Conservation (phyloP, 53 echinoderm and acorn worm species). For the Glandiceps talaboti region DNA sequence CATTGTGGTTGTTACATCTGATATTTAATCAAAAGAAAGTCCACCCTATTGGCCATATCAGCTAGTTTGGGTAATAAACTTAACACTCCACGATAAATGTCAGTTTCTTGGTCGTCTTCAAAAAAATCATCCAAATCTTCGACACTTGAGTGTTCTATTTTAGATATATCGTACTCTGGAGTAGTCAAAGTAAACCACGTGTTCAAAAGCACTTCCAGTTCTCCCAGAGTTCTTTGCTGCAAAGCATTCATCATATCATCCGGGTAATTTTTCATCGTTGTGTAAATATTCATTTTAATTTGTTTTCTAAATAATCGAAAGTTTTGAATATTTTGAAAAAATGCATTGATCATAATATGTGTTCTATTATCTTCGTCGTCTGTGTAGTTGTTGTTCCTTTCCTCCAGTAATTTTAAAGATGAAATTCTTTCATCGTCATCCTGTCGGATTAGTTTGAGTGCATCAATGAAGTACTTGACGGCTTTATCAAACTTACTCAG, state of each 20-base stretch:
- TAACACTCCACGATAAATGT: conserved; percentile 42
- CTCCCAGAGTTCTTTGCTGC: conserved; percentile 50
- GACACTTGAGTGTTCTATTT: conserved; percentile 59
- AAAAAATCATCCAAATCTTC: conserved; percentile 35
- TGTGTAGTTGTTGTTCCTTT: conserved; percentile 8
- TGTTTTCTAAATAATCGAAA: conserved; percentile 77
- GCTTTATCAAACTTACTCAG: conserved; percentile 71
- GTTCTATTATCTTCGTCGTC: conserved; percentile 15
- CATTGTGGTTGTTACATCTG: conserved; percentile 27
- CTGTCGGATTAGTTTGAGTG: conserved; percentile 40
- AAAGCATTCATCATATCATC: conserved; percentile 36
- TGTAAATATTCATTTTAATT: conserved; percentile 70
- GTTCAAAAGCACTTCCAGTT: conserved; percentile 68
- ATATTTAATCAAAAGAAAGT: conserved; percentile 79
- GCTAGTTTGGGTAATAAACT: conserved; percentile 74
- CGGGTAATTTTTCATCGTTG: conserved; percentile 50
- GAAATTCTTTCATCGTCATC: conserved; percentile 14
- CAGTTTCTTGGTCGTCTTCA: conserved; percentile 40
- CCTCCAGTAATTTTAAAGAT: conserved; percentile 33
- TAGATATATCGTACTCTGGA: conserved; percentile 40
- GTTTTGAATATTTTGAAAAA: conserved; percentile 57
- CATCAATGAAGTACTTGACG: conserved; percentile 58
- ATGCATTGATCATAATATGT: conserved; percentile 27
- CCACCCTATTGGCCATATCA: conserved; percentile 68
- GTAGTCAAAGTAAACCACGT: conserved; percentile 61